These are phyloP conservation scores for Hemibagrus wyckioides DNA, from an alignment of 2,113 vertebrate genomes.

Conservation along the genomic window DNA sequence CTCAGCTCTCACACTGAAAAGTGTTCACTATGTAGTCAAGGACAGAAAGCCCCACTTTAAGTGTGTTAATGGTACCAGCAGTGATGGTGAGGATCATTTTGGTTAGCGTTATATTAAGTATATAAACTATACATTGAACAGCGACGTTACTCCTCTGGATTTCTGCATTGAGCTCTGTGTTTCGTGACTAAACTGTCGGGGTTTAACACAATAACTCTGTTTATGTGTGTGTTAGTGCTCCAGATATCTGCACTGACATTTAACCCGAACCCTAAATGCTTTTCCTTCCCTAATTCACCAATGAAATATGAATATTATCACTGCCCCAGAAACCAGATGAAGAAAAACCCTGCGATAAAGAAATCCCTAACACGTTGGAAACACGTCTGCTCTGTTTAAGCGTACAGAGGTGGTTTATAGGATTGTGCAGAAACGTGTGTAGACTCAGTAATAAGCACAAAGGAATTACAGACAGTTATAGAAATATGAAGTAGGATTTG, in stretches of 20 bases:
- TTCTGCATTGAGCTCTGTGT: neutral
- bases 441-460: neutral
- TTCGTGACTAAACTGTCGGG: neutral
- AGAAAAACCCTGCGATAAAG: too few species aligned
- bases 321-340: too few species aligned
- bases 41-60: neutral
- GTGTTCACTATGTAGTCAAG: neutral
- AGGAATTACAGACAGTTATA: neutral
- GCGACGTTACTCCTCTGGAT: neutral
- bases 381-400: neutral
- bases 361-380: neutral
- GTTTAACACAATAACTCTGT: neutral
- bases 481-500: neutral
- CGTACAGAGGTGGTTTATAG: neutral
- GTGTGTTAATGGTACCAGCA: neutral
- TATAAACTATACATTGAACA: neutral
- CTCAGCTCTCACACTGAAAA: neutral
- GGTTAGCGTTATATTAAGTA: neutral
- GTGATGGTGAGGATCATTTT: neutral
- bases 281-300: neutral
- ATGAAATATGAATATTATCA: too few species aligned
- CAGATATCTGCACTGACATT: neutral
- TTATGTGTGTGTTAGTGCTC: neutral
- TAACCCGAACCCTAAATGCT: neutral
- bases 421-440: neutral